A percentile compares a stretch with the other conserved stretches of the same genome.
phyloP scores from a whole-genome alignment of 1,140 invertebrate genomes.

The Bacillus rossius region DNA sequence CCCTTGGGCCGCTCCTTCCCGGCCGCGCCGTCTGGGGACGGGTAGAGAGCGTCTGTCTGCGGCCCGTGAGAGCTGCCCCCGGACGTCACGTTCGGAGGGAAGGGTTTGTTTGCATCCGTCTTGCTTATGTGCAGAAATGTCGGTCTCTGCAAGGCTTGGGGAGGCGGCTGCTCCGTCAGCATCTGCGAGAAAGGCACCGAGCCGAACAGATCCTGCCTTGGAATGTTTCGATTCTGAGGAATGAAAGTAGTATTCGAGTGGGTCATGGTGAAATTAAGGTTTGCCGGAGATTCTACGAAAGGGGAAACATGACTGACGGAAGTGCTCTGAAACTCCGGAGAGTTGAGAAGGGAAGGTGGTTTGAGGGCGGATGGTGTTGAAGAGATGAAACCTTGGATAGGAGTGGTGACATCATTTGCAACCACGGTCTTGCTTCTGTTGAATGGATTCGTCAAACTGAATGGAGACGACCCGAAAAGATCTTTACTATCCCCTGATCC shows the following conservation, averaged over 20 bases:
- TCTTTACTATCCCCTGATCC: conserved; percentile 28
- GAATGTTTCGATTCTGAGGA: not conserved
- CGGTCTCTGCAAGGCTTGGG: conserved; percentile 24
- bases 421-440: not conserved
- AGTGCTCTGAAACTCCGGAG: no score
- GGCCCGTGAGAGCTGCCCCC: conserved; percentile 14
- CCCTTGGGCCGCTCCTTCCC: conserved; percentile 45
- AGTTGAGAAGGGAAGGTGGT: no score
- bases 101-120: not conserved
- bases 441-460: conserved; percentile 37
- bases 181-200: conserved; percentile 53
- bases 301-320: not conserved
- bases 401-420: not conserved
- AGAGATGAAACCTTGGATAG: no score
- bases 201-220: conserved; percentile 51
- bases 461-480: conserved; percentile 52
- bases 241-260: not conserved
- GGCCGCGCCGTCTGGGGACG: not conserved
- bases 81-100: conserved; percentile 22
- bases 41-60: not conserved
- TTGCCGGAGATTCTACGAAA: conserved; percentile 20
- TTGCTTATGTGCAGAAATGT: conserved; percentile 31
- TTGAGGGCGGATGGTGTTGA: no score
- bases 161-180: conserved; percentile 32
- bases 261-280: not conserved